Percentiles rank a stretch among this genome's conserved stretches.
Conservation (phyloP, 2,888 invertebrate species). For the Rambutsinella grinnellia region DNA sequence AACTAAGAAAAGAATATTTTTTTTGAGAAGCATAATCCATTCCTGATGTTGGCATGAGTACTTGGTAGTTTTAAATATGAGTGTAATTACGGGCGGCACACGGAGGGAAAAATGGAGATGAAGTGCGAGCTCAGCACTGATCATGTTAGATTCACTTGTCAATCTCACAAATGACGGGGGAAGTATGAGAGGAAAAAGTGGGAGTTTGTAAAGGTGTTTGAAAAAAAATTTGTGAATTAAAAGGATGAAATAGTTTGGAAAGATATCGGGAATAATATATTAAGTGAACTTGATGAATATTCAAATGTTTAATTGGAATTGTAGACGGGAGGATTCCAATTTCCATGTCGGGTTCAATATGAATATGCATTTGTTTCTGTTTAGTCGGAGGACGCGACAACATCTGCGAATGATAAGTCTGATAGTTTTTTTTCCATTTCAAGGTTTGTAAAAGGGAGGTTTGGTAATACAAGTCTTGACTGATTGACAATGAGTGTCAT, state of each 20-base stretch:
- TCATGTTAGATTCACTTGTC: conserved; percentile 7
- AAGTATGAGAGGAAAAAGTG: background rate
- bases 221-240: background rate
- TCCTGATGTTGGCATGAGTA: background rate
- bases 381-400: no score
- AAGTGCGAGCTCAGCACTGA: background rate
- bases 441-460: no score
- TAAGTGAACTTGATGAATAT: no score
- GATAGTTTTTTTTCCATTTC: no score
- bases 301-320: no score
- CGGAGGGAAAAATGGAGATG: background rate
- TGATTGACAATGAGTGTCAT: conserved; percentile 49
- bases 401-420: no score
- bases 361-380: background rate
- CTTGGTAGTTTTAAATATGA: background rate
- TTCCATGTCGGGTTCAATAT: background rate
- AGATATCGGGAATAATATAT: no score
- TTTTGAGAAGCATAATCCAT: background rate
- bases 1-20: background rate
- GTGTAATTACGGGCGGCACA: background rate
- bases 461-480: conserved; percentile 16
- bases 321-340: background rate
- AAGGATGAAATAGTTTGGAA: background rate
- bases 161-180: background rate
- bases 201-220: no score